phyloP scores from a whole-genome alignment of 2,797 vertebrate species.

The Poecilia gillii region DNA sequence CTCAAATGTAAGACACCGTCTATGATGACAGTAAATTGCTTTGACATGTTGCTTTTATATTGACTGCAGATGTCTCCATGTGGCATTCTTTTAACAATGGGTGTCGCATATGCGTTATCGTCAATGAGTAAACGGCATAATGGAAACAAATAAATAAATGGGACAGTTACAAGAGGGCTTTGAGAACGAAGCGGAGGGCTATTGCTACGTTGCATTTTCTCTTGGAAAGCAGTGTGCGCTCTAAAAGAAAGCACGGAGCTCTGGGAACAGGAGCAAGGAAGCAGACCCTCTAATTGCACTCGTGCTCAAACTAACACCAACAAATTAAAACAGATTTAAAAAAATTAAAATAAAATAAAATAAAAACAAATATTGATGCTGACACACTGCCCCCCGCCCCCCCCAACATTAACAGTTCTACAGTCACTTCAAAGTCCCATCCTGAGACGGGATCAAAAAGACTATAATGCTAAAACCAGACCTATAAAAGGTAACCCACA shows the following conservation, averaged over 20 bases:
- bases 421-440: not conserved
- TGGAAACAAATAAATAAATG: not conserved
- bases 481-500: constrained; percentile 2
- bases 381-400: not conserved
- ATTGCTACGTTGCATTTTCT: not conserved
- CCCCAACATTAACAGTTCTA: too few species aligned
- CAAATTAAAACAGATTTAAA: not conserved
- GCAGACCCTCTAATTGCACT: not conserved
- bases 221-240: not conserved
- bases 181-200: not conserved
- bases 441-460: not conserved
- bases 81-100: not conserved
- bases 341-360: not conserved
- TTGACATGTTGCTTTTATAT: not conserved
- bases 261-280: not conserved
- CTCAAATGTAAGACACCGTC: constrained; percentile 7
- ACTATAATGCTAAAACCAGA: constrained; percentile 4
- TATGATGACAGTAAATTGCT: not conserved
- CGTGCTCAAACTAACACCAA: not conserved
- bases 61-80: not conserved
- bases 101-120: not conserved
- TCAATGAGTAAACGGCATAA: not conserved
- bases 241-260: not conserved
- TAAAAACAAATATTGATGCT: not conserved
- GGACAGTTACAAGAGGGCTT: not conserved